Evolutionary conservation across 2,888 invertebrate genomes (phyloP).

Genomic region (Callyntrura sp.): DNA sequence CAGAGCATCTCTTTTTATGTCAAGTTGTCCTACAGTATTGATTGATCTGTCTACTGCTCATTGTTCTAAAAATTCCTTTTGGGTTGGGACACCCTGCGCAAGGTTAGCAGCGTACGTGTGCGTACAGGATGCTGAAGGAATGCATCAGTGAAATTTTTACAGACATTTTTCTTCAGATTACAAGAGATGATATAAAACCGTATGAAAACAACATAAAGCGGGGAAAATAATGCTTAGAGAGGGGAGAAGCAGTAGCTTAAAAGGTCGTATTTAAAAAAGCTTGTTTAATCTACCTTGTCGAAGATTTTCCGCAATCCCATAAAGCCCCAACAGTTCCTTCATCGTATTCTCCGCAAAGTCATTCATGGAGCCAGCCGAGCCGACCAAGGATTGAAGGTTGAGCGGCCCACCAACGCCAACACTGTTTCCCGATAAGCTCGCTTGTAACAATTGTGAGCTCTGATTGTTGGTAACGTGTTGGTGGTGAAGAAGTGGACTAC

Average conservation of each 20-base stretch:
- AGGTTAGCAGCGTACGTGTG: slow-evolving; percentile 45
- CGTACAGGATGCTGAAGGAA: neutral
- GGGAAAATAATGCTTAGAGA: neutral
- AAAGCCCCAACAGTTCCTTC: slow-evolving; percentile 83
- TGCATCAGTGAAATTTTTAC: neutral
- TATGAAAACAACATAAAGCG: neutral
- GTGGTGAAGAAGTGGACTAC: slow-evolving; percentile 54
- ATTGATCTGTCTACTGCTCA: slow-evolving; percentile 62
- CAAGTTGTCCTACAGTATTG: slow-evolving; percentile 67
- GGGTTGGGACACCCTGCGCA: slow-evolving; percentile 48
- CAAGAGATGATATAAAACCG: neutral
- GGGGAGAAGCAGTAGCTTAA: neutral
- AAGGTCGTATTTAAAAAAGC: neutral
- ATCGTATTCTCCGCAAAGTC: slow-evolving; percentile 83
- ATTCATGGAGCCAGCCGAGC: slow-evolving; percentile 69
- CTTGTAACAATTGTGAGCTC: slow-evolving; percentile 56
- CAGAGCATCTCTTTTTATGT: slow-evolving; percentile 61
- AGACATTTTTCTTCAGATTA: neutral
- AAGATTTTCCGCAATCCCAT: slow-evolving; percentile 83
- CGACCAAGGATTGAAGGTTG: slow-evolving; percentile 62
- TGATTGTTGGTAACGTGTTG: slow-evolving; percentile 57
- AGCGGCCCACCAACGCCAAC: slow-evolving; percentile 18
- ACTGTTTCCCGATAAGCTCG: slow-evolving; percentile 61
- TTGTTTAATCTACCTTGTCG: slow-evolving; percentile 81
- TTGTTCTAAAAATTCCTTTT: slow-evolving; percentile 55